Conservation (phyloP, 1,140 invertebrate genomes). For the Drosophila repleta region DNA sequence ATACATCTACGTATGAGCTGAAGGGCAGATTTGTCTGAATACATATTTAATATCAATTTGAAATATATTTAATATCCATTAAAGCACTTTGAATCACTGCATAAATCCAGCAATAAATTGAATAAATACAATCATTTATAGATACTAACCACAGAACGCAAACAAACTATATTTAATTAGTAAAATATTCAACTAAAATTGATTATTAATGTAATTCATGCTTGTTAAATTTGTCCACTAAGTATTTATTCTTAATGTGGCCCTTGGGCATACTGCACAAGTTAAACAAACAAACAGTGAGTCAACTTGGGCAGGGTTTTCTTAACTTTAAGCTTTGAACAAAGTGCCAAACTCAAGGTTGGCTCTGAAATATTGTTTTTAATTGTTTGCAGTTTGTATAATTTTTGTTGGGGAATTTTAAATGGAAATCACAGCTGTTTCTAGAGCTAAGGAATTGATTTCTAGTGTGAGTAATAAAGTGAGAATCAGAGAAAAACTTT, state of each 20-base stretch:
- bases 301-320: no score
- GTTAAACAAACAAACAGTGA: no score
- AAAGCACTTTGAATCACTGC: background rate
- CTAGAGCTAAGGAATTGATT: no score
- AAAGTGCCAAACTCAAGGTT: background rate
- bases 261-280: no score
- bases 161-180: background rate
- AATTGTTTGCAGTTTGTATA: background rate
- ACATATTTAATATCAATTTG: no score
- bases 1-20: no score
- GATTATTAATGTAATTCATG: slow-evolving; percentile 16
- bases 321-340: no score
- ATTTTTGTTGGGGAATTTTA: background rate
- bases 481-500: no score
- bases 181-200: slow-evolving; percentile 4
- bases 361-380: background rate
- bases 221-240: background rate
- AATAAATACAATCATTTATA: slow-evolving; percentile 7
- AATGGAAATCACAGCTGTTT: background rate
- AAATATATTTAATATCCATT: no score
- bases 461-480: no score
- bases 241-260: no score
- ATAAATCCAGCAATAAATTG: slow-evolving; percentile 9
- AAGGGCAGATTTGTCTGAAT: no score
- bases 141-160: slow-evolving; percentile 8